phyloP scores from a whole-genome alignment of 1,140 invertebrate species.

The Sipha flava region DNA sequence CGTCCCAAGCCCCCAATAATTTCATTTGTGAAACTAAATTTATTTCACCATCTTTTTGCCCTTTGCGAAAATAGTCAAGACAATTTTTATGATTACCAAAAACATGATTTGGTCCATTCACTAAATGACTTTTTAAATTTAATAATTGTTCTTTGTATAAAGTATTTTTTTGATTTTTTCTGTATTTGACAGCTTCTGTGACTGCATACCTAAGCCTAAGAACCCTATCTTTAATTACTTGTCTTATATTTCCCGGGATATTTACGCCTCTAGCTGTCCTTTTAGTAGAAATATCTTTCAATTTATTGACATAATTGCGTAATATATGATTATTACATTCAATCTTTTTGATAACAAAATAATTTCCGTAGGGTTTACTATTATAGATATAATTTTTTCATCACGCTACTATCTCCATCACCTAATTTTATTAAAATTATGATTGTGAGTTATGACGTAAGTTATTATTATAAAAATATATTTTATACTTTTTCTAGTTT shows the following conservation, averaged over 20 bases:
- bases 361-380: background rate
- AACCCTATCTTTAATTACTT: background rate
- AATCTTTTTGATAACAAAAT: background rate
- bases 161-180: background rate
- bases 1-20: background rate
- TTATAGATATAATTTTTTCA: background rate
- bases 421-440: no score
- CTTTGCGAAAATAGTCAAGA: background rate
- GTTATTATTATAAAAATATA: no score
- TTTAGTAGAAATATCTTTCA: background rate
- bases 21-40: background rate
- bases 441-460: no score
- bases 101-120: background rate
- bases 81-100: background rate
- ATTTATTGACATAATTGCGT: background rate
- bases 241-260: background rate
- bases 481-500: no score
- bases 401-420: background rate
- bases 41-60: background rate
- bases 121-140: background rate
- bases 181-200: background rate
- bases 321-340: background rate
- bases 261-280: background rate
- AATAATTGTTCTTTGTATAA: background rate
- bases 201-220: background rate